Percentiles rank a stretch among this genome's conserved stretches.
Evolutionary conservation across 2,797 vertebrate species (phyloP).

Genomic region (Rhincodon typus): DNA sequence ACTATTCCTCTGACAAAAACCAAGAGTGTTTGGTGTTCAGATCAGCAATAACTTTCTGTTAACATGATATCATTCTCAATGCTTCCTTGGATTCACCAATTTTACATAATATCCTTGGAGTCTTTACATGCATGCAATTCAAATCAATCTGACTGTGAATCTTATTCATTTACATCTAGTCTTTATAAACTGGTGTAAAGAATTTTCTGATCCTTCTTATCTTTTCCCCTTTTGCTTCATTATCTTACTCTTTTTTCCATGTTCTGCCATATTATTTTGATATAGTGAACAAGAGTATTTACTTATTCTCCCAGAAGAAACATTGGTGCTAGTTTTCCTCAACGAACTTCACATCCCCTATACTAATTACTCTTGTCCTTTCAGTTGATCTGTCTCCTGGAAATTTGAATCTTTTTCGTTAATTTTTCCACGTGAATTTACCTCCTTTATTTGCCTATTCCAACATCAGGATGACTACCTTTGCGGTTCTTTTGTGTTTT

Average conservation of each 20-base stretch:
- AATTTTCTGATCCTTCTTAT: neutral
- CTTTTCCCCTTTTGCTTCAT: neutral
- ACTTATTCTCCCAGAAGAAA: neutral
- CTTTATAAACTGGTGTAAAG: neutral
- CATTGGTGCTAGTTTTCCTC: neutral
- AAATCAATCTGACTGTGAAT: neutral
- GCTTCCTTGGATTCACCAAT: neutral
- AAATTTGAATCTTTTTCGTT: neutral
- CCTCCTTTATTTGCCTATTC: neutral
- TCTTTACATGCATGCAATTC: neutral
- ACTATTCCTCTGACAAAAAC: neutral
- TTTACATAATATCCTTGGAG: neutral
- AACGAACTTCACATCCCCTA: neutral
- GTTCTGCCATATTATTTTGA: neutral
- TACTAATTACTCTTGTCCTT: neutral
- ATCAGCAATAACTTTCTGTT: neutral
- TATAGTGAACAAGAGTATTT: neutral
- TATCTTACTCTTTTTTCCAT: neutral
- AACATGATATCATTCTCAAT: neutral
- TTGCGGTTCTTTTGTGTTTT: neutral
- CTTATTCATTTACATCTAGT: neutral
- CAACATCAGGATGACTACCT: too few species aligned
- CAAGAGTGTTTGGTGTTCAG: neutral
- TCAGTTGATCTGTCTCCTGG: neutral
- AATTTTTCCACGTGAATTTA: neutral